These are phyloP conservation scores for Mnemiopsis leidyi DNA, from an alignment of 37 sponge, comb jelly and placozoan genomes.

Conservation along the genomic window DNA sequence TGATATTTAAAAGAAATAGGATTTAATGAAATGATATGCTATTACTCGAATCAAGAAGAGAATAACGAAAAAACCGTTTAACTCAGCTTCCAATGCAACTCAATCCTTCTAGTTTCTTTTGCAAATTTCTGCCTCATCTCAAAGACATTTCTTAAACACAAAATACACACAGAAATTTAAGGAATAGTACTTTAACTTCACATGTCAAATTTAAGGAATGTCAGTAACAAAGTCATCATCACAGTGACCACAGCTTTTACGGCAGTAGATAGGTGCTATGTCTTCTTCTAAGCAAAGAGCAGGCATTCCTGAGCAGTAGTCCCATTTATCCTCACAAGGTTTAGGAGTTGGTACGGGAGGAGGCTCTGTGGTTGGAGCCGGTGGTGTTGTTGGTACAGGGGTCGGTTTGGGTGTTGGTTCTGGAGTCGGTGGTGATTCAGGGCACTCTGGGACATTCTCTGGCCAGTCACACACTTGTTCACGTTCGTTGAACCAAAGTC, in stretches of 20 bases:
- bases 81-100: no score
- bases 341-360: not conserved
- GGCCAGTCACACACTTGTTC: constrained; percentile 42
- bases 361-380: not conserved
- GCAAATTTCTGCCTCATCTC: no score
- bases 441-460: constrained; percentile 21
- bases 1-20: no score
- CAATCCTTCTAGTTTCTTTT: no score
- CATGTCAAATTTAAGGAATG: not conserved
- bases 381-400: not conserved
- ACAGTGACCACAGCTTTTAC: not conserved
- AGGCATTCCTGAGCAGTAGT: not conserved
- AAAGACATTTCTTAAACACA: no score
- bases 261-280: not conserved
- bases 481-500: constrained; percentile 11
- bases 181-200: no score
- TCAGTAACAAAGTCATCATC: not conserved
- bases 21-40: no score
- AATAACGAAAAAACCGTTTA: no score
- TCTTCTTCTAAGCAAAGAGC: not conserved
- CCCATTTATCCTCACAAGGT: not conserved
- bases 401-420: not conserved
- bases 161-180: no score
- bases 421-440: not conserved
- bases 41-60: no score